Conservation (phyloP, 30 jellyfish, hydroid and myxozoan genomes). For the Haliclystus octoradiatus region DNA sequence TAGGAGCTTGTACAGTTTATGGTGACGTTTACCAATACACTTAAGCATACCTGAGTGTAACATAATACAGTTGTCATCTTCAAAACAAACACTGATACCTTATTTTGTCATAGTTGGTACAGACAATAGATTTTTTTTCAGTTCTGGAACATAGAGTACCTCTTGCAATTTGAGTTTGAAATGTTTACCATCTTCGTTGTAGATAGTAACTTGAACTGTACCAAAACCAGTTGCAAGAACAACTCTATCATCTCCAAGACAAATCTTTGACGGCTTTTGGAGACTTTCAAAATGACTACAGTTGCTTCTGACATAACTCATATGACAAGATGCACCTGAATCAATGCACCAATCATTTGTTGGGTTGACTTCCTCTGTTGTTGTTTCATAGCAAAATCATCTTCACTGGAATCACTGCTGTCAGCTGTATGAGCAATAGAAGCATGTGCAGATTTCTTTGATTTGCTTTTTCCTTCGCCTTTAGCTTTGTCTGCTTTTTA, state of each 20-base stretch:
- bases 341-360: slow-evolving; percentile 31
- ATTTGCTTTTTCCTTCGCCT: not conserved
- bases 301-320: slow-evolving; percentile 11
- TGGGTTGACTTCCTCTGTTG: too few relatives aligned
- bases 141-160: slow-evolving; percentile 20
- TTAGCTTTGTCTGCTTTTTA: slow-evolving; percentile 1
- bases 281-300: not conserved
- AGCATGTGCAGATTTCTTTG: not conserved
- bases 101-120: too few relatives aligned
- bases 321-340: slow-evolving; percentile 33
- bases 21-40: too few relatives aligned
- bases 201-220: not conserved
- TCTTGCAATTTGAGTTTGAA: slow-evolving; percentile 1
- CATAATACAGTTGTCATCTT: too few relatives aligned
- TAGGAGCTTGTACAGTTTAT: slow-evolving; percentile 14
- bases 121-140: slow-evolving; percentile 10
- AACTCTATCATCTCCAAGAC: slow-evolving; percentile 14
- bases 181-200: too few relatives aligned
- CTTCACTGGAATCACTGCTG: not conserved
- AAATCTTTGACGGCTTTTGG: slow-evolving; percentile 10
- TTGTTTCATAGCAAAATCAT: not conserved
- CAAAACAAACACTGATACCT: too few relatives aligned
- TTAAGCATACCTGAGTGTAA: too few relatives aligned
- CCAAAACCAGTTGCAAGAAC: slow-evolving; percentile 14
- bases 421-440: not conserved